phyloP scores from a whole-genome alignment of 2,888 invertebrate species.

The Ypsolopha scabrella region DNA sequence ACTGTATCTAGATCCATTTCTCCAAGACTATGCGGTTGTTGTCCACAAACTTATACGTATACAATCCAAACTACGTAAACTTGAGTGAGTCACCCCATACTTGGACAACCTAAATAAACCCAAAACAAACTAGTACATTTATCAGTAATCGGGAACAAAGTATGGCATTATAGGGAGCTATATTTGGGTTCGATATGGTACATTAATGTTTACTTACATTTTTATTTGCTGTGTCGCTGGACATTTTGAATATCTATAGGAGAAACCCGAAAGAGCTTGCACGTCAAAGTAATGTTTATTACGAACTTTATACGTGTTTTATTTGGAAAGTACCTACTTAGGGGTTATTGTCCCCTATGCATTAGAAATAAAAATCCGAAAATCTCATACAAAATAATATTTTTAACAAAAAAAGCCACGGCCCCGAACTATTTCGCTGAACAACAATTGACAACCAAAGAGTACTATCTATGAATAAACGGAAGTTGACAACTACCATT shows the following conservation, averaged over 20 bases:
- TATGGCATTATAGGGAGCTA: too few relatives aligned
- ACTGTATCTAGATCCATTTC: conserved; percentile 33
- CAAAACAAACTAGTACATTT: too few relatives aligned
- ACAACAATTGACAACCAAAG: too few relatives aligned
- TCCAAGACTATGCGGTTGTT: conserved; percentile 16
- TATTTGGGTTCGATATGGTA: not conserved
- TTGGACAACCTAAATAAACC: too few relatives aligned
- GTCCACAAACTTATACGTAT: not conserved
- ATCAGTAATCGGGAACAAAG: too few relatives aligned
- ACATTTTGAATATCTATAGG: conserved; percentile 42
- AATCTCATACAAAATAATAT: not conserved
- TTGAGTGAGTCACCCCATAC: too few relatives aligned
- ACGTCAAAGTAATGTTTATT: not conserved
- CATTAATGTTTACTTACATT: conserved; percentile 55
- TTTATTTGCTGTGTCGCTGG: conserved; percentile 70
- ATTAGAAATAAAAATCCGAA: not conserved
- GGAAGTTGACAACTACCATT: not conserved
- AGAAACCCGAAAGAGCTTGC: not conserved
- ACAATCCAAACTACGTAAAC: not conserved
- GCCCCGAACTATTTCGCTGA: not conserved
- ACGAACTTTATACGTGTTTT: not conserved
- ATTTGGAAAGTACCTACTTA: not conserved
- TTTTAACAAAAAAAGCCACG: not conserved
- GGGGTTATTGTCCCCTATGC: not conserved
- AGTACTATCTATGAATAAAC: too few relatives aligned